Evolutionary conservation across 2,888 invertebrate genomes (phyloP).

Genomic region (Liodrosophila aerea): DNA sequence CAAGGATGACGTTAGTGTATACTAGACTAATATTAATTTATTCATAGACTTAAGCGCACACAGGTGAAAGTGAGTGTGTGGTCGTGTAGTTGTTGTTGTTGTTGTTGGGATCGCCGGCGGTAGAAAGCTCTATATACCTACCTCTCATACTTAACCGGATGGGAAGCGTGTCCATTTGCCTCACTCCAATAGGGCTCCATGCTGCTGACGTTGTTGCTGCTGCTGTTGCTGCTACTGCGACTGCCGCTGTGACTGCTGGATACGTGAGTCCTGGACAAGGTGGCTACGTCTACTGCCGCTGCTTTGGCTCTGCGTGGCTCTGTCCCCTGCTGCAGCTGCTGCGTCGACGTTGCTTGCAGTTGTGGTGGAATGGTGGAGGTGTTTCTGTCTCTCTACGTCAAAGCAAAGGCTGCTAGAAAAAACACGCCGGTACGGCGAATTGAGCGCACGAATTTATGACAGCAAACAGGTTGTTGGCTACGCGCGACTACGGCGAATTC

Average conservation of each 20-base stretch:
- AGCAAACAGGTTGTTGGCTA: conserved; percentile 74
- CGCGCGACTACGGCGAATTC: conserved; percentile 55
- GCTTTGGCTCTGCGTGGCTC: conserved; percentile 28
- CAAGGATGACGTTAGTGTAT: conserved; percentile 22
- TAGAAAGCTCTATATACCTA: conserved; percentile 68
- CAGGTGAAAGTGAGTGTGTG: conserved; percentile 60
- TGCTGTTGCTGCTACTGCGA: conserved; percentile 24
- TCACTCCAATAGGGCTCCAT: conserved; percentile 83
- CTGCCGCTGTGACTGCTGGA: conserved; percentile 41
- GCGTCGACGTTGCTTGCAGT: conserved; percentile 66
- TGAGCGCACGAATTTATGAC: conserved; percentile 44
- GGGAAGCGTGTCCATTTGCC: conserved; percentile 82
- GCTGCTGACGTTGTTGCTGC: conserved; percentile 31
- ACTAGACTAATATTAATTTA: conserved; percentile 39
- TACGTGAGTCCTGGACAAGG: conserved; percentile 41
- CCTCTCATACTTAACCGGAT: conserved; percentile 83
- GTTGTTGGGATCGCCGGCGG: conserved; percentile 1
- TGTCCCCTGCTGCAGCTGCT: conserved; percentile 42
- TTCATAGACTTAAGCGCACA: too few relatives aligned
- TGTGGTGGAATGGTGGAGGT: conserved; percentile 79
- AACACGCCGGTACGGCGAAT: conserved; percentile 37
- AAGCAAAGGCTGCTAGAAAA: conserved; percentile 33
- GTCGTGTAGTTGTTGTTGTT: conserved; percentile 25
- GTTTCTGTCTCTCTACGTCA: conserved; percentile 52
- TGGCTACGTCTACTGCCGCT: conserved; percentile 29